Percentiles rank a stretch among this genome's conserved stretches.
phyloP scores from a whole-genome alignment of 64 coral and sea anemone species.

The Pocillopora verrucosa region DNA sequence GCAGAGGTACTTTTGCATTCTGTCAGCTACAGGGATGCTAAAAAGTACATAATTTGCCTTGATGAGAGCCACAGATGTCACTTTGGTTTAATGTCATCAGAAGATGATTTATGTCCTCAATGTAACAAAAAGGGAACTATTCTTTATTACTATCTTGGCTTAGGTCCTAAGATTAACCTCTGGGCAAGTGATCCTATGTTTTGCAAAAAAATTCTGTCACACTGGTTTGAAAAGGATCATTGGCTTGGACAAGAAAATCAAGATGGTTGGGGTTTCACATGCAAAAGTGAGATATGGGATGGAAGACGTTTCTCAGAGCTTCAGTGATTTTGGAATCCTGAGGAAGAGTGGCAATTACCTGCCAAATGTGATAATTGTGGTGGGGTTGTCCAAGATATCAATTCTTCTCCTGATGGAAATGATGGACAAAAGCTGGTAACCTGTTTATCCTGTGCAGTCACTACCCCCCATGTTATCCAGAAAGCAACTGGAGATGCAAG shows the following conservation, averaged over 20 bases:
- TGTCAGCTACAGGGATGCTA: slow-evolving; percentile 50
- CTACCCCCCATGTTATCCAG: not conserved
- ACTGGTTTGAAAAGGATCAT: slow-evolving; percentile 48
- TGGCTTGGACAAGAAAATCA: slow-evolving; percentile 46
- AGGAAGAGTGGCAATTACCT: slow-evolving; percentile 41
- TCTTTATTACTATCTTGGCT: slow-evolving; percentile 62
- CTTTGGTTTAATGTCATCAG: slow-evolving; percentile 46
- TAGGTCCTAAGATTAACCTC: slow-evolving; percentile 38
- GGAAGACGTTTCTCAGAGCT: slow-evolving; percentile 39
- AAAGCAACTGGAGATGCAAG: slow-evolving; percentile 35
- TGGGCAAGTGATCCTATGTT: slow-evolving; percentile 34
- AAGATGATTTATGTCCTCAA: slow-evolving; percentile 49
- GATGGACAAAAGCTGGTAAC: slow-evolving; percentile 18
- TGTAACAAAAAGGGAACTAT: slow-evolving; percentile 47
- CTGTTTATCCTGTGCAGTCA: slow-evolving; percentile 6
- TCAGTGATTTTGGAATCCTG: slow-evolving; percentile 56
- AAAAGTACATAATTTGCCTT: slow-evolving; percentile 58
- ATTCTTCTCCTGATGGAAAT: slow-evolving; percentile 28
- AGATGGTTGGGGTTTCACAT: slow-evolving; percentile 21
- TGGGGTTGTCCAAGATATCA: slow-evolving; percentile 20
- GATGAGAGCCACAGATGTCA: slow-evolving; percentile 57
- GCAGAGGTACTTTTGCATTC: slow-evolving; percentile 9
- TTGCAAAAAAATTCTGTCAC: slow-evolving; percentile 42
- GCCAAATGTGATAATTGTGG: slow-evolving; percentile 41
- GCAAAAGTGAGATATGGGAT: slow-evolving; percentile 63